Evolutionary conservation across 2,888 invertebrate species (phyloP).

Genomic region (Synanthedon vespiformis): DNA sequence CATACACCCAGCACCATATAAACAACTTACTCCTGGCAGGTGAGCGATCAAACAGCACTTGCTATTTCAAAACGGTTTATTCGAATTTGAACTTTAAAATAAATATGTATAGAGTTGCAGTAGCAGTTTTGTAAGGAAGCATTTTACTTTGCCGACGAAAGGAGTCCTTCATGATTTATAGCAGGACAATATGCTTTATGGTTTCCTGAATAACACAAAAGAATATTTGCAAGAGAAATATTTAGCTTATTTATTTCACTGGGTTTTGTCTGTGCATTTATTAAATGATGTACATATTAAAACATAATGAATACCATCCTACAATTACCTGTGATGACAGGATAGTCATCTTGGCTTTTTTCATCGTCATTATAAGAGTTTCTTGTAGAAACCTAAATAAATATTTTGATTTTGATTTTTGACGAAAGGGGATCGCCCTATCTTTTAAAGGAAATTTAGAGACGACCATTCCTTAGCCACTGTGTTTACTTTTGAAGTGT

Average conservation of each 20-base stretch:
- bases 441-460: no score
- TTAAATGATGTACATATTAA: no score
- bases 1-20: slow-evolving; percentile 16
- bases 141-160: slow-evolving; percentile 17
- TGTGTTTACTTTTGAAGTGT: no score
- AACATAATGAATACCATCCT: no score
- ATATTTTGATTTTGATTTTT: no score
- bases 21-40: slow-evolving; percentile 22
- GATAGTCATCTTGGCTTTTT: no score
- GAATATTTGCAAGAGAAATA: slow-evolving; percentile 21
- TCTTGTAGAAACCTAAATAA: no score
- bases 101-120: background rate
- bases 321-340: no score
- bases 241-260: slow-evolving; percentile 1
- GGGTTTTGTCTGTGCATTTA: no score
- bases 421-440: no score
- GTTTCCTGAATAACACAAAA: slow-evolving; percentile 45
- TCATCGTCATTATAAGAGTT: no score
- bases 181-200: slow-evolving; percentile 51
- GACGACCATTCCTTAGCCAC: no score
- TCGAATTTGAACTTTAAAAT: background rate
- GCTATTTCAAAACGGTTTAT: background rate
- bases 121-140: background rate
- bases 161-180: slow-evolving; percentile 55
- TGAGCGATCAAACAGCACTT: slow-evolving; percentile 3